Percentiles rank a stretch among this genome's conserved stretches.
phyloP scores from a whole-genome alignment of 1,140 invertebrate species.

The Papilio polyxenes region DNA sequence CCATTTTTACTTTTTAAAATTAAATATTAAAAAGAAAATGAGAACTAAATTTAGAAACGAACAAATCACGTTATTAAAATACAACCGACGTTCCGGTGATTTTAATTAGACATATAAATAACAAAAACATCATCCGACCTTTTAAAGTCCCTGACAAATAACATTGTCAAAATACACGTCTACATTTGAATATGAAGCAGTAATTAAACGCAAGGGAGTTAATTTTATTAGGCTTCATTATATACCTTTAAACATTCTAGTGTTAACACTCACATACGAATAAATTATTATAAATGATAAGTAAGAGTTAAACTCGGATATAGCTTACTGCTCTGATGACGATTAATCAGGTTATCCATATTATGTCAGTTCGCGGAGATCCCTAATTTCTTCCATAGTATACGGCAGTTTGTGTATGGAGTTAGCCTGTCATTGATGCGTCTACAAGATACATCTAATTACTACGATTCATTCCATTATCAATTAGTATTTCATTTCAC shows the following conservation, averaged over 20 bases:
- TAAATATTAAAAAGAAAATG: not conserved
- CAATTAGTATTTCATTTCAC: not conserved
- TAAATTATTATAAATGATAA: not conserved
- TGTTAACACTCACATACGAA: not conserved
- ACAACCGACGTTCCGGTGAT: not conserved
- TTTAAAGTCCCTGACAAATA: slow-evolving; percentile 1
- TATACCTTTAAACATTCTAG: not conserved
- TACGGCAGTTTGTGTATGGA: too few species aligned
- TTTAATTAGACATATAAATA: slow-evolving; percentile 11
- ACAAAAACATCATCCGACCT: not conserved
- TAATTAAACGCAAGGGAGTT: slow-evolving; percentile 10
- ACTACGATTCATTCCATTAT: not conserved
- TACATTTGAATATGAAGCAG: not conserved
- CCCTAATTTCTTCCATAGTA: too few species aligned
- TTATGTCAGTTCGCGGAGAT: too few species aligned
- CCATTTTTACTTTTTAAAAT: not conserved
- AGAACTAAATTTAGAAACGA: not conserved
- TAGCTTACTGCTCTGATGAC: not conserved
- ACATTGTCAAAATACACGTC: not conserved
- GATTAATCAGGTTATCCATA: too few species aligned
- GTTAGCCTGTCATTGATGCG: too few species aligned
- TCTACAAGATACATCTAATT: not conserved
- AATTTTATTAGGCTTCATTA: not conserved
- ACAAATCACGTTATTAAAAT: not conserved
- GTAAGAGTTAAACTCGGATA: too few species aligned